A percentile compares a stretch with the other conserved stretches of the same genome.
phyloP scores from a whole-genome alignment of 1,140 invertebrate species.

The Aphaenogaster floridana region DNA sequence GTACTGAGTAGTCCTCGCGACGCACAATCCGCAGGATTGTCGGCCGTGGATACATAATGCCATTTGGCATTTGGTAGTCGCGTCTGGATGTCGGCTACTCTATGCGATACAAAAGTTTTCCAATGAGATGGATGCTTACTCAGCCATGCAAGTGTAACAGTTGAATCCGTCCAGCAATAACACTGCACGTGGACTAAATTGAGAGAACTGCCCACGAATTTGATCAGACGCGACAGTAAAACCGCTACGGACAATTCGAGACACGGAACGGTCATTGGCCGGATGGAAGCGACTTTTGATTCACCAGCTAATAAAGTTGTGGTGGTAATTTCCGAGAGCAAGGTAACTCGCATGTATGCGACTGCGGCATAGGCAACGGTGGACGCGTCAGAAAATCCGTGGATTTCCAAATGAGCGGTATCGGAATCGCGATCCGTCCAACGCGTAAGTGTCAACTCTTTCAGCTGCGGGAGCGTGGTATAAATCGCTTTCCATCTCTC shows the following conservation, averaged over 20 bases:
- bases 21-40: neutral
- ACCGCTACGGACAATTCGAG: constrained; percentile 27
- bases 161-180: neutral
- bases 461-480: no score
- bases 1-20: neutral
- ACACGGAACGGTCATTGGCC: neutral
- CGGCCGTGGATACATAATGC: neutral
- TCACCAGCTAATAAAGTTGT: no score
- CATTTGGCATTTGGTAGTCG: no score
- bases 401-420: no score
- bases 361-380: no score
- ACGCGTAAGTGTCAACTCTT: neutral
- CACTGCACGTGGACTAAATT: neutral
- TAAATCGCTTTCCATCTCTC: neutral
- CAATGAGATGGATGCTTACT: no score
- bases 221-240: neutral
- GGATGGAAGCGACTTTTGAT: no score
- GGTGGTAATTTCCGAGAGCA: no score
- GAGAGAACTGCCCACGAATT: neutral
- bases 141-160: no score
- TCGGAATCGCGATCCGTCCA: neutral
- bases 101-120: no score
- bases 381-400: no score
- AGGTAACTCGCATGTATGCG: no score
- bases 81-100: neutral